These are phyloP conservation scores for Sphaerophoria rueppellii DNA, from an alignment of 2,888 invertebrate species.

Conservation along the genomic window DNA sequence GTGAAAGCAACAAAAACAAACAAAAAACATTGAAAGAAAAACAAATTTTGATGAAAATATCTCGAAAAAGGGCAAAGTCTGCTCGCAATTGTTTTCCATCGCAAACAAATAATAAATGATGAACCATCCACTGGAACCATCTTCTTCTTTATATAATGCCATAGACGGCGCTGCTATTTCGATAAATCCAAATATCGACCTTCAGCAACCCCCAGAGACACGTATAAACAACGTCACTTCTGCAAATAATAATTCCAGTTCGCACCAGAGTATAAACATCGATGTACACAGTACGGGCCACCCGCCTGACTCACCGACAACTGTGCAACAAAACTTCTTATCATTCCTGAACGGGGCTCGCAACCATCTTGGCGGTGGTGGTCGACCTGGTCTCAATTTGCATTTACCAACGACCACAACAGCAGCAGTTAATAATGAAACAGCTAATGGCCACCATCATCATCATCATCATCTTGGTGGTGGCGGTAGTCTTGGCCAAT, in stretches of 20 bases:
- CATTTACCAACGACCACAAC: slow-evolving; percentile 37
- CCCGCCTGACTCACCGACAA: slow-evolving; percentile 50
- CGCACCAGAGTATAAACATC: slow-evolving; percentile 50
- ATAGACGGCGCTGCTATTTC: slow-evolving; percentile 40
- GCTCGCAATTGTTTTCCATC: slow-evolving; percentile 36
- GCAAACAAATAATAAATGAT: slow-evolving; percentile 7
- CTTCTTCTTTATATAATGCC: slow-evolving; percentile 59
- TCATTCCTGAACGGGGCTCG: slow-evolving; percentile 75
- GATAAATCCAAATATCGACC: slow-evolving; percentile 43
- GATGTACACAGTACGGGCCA: slow-evolving; percentile 40
- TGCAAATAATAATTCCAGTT: slow-evolving; percentile 29
- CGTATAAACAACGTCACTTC: slow-evolving; percentile 35
- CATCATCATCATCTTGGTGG: slow-evolving; percentile 56
- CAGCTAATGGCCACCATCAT: slow-evolving; percentile 68
- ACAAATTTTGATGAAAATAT: slow-evolving; percentile 42
- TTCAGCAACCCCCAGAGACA: slow-evolving; percentile 10
- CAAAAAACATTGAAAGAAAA: not conserved
- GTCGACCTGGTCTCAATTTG: slow-evolving; percentile 43
- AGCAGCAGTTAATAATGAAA: slow-evolving; percentile 69
- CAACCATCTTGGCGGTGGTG: slow-evolving; percentile 75
- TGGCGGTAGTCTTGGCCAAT: slow-evolving; percentile 42
- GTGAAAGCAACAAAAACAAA: not conserved
- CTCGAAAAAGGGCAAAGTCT: slow-evolving; percentile 57
- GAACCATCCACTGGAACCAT: slow-evolving; percentile 61
- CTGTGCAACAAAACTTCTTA: slow-evolving; percentile 75